Percentiles rank a stretch among this genome's conserved stretches.
These are phyloP conservation scores for Aldabrachelys gigantea DNA, from an alignment of 2,113 vertebrate species.

Conservation along the genomic window DNA sequence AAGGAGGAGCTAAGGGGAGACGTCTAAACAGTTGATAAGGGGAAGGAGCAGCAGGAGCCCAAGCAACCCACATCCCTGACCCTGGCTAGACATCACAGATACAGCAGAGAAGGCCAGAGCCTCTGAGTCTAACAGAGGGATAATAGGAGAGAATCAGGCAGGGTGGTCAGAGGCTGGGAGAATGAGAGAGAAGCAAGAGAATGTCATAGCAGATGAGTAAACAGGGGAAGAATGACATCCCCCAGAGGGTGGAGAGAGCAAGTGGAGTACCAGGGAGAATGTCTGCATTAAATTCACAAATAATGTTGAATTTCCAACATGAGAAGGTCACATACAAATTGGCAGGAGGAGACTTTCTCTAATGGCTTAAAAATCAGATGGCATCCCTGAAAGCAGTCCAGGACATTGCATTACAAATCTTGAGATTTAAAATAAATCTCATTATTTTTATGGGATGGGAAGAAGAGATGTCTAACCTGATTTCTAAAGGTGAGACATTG, in stretches of 20 bases:
- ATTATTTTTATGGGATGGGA: neutral
- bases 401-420: too few relatives aligned
- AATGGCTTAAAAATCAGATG: neutral
- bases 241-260: too few relatives aligned
- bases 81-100: neutral
- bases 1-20: neutral
- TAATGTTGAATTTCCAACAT: fast-evolving
- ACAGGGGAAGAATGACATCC: neutral
- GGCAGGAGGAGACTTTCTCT: neutral
- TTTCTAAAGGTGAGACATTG: neutral
- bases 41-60: neutral
- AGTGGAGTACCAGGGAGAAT: fast-evolving
- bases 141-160: neutral
- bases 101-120: neutral
- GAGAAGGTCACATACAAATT: fast-evolving
- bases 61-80: neutral
- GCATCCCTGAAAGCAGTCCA: neutral
- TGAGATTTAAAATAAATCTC: too few relatives aligned
- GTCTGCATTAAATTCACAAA: fast-evolving
- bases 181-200: too few relatives aligned
- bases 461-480: neutral
- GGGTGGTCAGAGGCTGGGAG: neutral
- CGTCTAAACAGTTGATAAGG: neutral
- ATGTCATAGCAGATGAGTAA: neutral
- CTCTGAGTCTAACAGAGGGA: neutral